Base-by-base conservation (phyloP, 1,140 invertebrate genomes). In the Lepidostoma basale region DNA sequence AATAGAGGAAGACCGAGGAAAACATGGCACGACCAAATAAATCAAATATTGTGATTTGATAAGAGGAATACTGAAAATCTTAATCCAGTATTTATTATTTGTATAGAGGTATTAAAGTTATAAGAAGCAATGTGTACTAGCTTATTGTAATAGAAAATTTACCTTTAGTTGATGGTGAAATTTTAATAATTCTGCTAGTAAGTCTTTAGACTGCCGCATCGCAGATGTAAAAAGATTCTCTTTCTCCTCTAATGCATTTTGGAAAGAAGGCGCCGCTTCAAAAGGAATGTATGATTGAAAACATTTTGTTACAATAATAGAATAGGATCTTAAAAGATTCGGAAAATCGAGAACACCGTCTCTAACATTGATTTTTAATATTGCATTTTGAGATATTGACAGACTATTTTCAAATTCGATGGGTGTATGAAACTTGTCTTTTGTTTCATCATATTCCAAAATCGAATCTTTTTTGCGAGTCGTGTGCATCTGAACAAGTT, bases 311-410 rank as follows among this genome's bases (percentile, higher is more conserved):
- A 67, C 60, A 42, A 67, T 12, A 22, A 67, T 25, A 14, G 54
- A 44, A 47, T 62, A 72, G 16, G 67, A 62, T 28, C 59, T 52
- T n/a, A 72, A 62, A 2, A 72, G 39, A 62, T 56, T 67, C 4
- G 70, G 67, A n/a, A 72, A 72, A 63, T 69, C 25, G 22, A 72
- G 58, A 3, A 67, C 39, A 16, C 49, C 52, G 60, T 72, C 62
- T 44, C 60, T 10, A 66, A 66, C 23, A 28, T 56, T 58, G 14
- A 23, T 66, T 44, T 49, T 39, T 9, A 66, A 30, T 8, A 67
- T 65, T 3, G 67, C 39, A 20, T 60, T 36, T 25, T 67, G 63
- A 9, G 28, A 12, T 9, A 64, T 12, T n/a, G 52, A 44, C 18
- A 62, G 26, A 23, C 26, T 10, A 28, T 47, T 62, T 40, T 65